Evolutionary conservation across 2,888 invertebrate genomes (phyloP), one percentile per base, ranked within the genome.

Genomic region (Augochlorella aurata): DNA sequence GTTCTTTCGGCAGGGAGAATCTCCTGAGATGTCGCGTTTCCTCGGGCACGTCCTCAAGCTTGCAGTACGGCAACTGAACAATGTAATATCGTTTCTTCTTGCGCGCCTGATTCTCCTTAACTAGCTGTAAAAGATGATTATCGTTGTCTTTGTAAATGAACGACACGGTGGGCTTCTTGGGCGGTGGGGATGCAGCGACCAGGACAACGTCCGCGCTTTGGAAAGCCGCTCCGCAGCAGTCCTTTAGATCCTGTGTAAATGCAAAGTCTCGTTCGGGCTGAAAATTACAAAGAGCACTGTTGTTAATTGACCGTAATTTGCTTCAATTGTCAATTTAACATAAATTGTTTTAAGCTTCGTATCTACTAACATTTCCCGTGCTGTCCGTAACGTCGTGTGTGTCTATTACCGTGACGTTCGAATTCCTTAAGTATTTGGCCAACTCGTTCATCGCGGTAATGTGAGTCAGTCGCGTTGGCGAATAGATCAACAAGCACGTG

Each of bases 211-310:
- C 91, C 0, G 93, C 92, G 1, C 74, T 85, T 4, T 89, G 80
- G 73, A 93, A 92, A 69, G 93, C 92, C 12, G 89, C 86, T 49
- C 91, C 91, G 77, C 92, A 93, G 93, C 93, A 93, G 5, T 89
- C 77, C 21, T 90, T 90, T 1, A 92, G 92, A 86, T 93, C 92
- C 93, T 94, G 21, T 16, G 58, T 49, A 12, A 38, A 14, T 18
- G 21, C 14, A n/a, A 65, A 58, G 8, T 58, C 58, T 58, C 58
- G 24, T 58, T 58, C 24, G 2, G 14, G 24, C 58, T 58, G 58
- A 8, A 58, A 58, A 24, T 58, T 16, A 2, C 0, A 16, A 16
- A 58, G 24, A 2, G 29, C 16, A 58, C 14, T 4, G 54, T 1
- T 8, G 14, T 7, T 0, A 10, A 58, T n/a, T 24, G 29, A 16